Conservation (phyloP, 1,140 invertebrate species). For the Halictus rubicundus region DNA sequence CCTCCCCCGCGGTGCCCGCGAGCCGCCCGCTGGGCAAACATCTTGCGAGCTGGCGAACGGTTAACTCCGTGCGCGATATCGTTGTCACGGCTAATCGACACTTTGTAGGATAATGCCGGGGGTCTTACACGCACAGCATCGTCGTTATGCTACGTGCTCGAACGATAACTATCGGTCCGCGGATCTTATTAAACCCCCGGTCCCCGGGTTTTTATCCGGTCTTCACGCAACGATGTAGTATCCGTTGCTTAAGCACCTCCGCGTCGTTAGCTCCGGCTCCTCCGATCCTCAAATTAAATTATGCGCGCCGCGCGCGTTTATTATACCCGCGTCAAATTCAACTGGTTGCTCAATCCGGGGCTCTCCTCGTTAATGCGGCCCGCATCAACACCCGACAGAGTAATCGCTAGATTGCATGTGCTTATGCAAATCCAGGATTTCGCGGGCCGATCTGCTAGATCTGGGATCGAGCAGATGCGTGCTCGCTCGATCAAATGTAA, state of each 20-base stretch:
- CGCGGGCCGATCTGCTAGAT: no score
- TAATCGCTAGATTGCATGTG: background rate
- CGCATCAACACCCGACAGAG: background rate
- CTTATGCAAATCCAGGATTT: no score
- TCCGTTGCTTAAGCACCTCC: constrained; percentile 38
- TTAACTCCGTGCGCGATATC: constrained; percentile 41
- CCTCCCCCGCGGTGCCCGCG: constrained; percentile 29
- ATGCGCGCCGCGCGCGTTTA: background rate
- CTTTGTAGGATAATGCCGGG: constrained; percentile 62
- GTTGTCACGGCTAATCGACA: constrained; percentile 62
- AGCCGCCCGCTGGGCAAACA: constrained; percentile 46
- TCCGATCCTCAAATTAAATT: background rate
- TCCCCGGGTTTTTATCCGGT: background rate
- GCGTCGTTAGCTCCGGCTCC: constrained; percentile 29
- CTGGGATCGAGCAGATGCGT: no score
- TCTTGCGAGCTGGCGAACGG: constrained; percentile 36
- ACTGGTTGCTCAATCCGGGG: background rate
- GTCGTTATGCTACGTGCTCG: constrained; percentile 19
- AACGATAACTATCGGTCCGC: constrained; percentile 46
- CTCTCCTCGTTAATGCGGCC: background rate
- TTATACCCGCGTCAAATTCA: background rate
- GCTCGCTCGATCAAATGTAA: no score
- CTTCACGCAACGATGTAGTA: constrained; percentile 9
- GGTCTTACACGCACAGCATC: constrained; percentile 33
- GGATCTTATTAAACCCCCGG: constrained; percentile 24